Evolutionary conservation across 1,140 invertebrate genomes (phyloP).

Genomic region (Apis laboriosa): DNA sequence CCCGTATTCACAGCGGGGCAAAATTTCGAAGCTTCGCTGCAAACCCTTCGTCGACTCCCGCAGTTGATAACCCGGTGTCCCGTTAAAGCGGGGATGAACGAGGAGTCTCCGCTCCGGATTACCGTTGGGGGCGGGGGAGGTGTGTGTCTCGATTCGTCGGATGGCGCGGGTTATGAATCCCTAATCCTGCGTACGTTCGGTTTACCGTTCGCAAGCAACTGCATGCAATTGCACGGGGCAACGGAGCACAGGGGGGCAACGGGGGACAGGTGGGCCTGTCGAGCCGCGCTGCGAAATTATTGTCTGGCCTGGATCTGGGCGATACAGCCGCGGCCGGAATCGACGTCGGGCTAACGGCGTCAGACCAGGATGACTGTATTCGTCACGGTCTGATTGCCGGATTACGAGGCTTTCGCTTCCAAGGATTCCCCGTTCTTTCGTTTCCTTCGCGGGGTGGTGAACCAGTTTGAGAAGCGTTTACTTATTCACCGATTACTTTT

Average conservation of each 20-base stretch:
- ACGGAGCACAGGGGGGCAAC: too few relatives aligned
- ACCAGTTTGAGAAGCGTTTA: too few relatives aligned
- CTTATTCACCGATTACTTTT: neutral
- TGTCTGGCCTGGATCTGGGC: neutral
- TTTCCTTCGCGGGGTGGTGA: neutral
- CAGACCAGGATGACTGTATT: neutral
- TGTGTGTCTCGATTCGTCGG: constrained; percentile 15
- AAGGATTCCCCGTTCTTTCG: neutral
- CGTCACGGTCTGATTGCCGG: constrained; percentile 61
- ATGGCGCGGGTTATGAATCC: constrained; percentile 64
- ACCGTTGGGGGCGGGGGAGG: neutral
- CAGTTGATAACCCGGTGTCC: constrained; percentile 32
- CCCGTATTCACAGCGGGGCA: neutral
- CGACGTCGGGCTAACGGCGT: constrained; percentile 24
- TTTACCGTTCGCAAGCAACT: constrained; percentile 55
- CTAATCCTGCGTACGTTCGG: constrained; percentile 67
- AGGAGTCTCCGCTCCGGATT: constrained; percentile 29
- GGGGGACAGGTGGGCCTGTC: too few relatives aligned
- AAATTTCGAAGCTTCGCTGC: neutral
- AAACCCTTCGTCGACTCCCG: neutral
- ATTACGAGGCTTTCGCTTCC: constrained; percentile 53
- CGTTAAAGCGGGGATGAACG: constrained; percentile 34
- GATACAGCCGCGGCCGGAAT: neutral
- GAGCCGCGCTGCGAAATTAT: constrained; percentile 40
- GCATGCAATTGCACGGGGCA: constrained; percentile 65